Conservation (phyloP, 2,113 vertebrate species). For the Jaculus jaculus region DNA sequence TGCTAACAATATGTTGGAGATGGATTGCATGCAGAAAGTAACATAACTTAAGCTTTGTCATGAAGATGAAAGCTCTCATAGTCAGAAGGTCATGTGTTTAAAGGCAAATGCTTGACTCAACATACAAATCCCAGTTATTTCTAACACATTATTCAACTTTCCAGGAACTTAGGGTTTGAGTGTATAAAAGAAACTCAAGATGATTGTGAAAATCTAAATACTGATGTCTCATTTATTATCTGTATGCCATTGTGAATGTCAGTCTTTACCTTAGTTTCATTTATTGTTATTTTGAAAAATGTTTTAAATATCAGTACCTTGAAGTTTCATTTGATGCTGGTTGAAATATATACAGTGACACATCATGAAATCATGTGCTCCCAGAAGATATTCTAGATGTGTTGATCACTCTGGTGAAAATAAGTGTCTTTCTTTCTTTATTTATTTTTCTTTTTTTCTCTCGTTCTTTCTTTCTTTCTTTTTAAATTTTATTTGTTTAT, state of each 20-base stretch:
- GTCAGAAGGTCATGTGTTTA: neutral
- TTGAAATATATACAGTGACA: neutral
- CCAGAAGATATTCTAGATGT: neutral
- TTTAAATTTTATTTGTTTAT: too few species aligned
- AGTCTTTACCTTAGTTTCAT: neutral
- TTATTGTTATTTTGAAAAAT: neutral
- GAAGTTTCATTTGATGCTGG: neutral
- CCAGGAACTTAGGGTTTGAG: neutral
- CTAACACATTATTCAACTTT: neutral
- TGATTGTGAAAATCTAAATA: neutral
- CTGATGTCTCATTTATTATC: neutral
- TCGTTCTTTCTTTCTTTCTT: too few species aligned
- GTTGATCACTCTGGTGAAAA: neutral
- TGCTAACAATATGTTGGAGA: neutral
- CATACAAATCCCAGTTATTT: neutral
- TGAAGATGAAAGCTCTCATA: neutral
- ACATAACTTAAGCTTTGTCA: neutral
- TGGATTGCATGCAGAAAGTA: neutral
- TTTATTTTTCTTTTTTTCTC: too few species aligned
- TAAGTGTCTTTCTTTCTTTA: too few species aligned
- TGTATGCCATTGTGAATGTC: neutral
- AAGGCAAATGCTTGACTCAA: neutral
- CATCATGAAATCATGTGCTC: neutral
- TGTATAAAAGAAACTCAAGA: neutral
- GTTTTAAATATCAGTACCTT: neutral